Percentiles rank a stretch among this genome's conserved stretches.
Conservation (phyloP, 2,888 invertebrate genomes). For the Drosophila mettleri region DNA sequence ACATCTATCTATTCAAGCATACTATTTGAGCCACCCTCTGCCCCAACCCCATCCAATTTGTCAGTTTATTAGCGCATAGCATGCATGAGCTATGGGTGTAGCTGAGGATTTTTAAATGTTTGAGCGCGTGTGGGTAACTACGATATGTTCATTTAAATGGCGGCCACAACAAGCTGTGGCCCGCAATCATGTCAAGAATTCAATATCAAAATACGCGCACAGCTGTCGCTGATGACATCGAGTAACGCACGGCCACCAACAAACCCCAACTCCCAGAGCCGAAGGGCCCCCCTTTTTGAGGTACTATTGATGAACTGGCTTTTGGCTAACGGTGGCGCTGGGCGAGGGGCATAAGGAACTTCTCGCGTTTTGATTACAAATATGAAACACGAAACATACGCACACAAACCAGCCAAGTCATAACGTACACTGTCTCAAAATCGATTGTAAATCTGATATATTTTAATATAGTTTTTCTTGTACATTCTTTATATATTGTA, state of each 20-base stretch:
- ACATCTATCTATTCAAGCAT: slow-evolving; percentile 5
- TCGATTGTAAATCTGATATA: neutral
- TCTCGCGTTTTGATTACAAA: slow-evolving; percentile 68
- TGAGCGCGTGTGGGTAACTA: slow-evolving; percentile 32
- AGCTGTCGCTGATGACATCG: slow-evolving; percentile 78
- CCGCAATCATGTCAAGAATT: slow-evolving; percentile 79
- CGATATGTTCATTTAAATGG: slow-evolving; percentile 64
- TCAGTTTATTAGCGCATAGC: slow-evolving; percentile 21
- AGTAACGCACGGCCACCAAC: slow-evolving; percentile 42
- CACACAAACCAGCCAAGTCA: slow-evolving; percentile 12
- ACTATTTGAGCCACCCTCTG: slow-evolving; percentile 4
- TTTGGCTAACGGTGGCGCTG: slow-evolving; percentile 4
- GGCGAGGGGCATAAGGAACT: neutral
- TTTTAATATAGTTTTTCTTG: too few species aligned
- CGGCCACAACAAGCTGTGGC: slow-evolving; percentile 68
- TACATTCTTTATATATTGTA: too few species aligned
- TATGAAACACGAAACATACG: slow-evolving; percentile 54
- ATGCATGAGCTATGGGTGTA: slow-evolving; percentile 10
- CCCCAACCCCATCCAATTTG: neutral
- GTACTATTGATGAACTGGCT: slow-evolving; percentile 70
- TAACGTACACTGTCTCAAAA: slow-evolving; percentile 28
- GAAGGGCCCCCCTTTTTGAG: slow-evolving; percentile 17
- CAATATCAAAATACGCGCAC: slow-evolving; percentile 74
- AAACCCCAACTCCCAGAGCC: slow-evolving; percentile 1
- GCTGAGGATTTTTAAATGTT: slow-evolving; percentile 43